A percentile compares a stretch with the other conserved stretches of the same genome.
These are phyloP conservation scores for Martes martes DNA, from an alignment of 2,113 vertebrate genomes.

Conservation along the genomic window DNA sequence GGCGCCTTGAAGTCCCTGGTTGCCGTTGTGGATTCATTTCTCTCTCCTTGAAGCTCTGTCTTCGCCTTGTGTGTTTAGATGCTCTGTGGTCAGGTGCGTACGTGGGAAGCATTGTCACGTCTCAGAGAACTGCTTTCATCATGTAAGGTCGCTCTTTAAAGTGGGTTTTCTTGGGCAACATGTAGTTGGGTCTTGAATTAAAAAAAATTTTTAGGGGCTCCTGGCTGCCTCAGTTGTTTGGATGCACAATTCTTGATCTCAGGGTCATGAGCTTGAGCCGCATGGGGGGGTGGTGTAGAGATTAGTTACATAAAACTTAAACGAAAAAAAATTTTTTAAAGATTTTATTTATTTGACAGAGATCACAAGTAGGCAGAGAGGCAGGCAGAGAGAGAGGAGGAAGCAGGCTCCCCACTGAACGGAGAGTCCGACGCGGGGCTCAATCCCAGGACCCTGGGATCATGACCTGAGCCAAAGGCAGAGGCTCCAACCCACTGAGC, in stretches of 20 bases:
- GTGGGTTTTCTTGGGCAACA: not conserved
- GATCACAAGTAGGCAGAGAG: too few relatives aligned
- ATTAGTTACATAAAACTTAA: not conserved
- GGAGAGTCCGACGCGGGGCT: too few relatives aligned
- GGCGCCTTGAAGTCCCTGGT: not conserved
- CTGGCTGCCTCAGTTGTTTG: not conserved
- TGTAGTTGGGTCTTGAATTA: too few relatives aligned
- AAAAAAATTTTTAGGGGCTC: too few relatives aligned
- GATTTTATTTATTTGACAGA: too few relatives aligned
- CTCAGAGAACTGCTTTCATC: not conserved
- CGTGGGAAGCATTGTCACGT: not conserved
- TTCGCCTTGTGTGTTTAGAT: not conserved
- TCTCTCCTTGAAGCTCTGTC: not conserved
- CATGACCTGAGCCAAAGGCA: too few relatives aligned
- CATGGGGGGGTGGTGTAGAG: not conserved
- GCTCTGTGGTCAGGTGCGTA: not conserved
- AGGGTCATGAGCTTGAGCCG: not conserved
- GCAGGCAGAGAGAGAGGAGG: too few relatives aligned
- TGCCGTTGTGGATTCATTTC: not conserved
- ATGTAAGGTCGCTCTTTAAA: not conserved
- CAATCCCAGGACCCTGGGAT: too few relatives aligned
- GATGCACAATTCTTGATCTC: not conserved
- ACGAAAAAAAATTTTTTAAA: not conserved
- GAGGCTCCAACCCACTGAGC: too few relatives aligned
- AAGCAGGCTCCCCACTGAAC: too few relatives aligned